A percentile compares a stretch with the other conserved stretches of the same genome.
These are phyloP conservation scores for Chrysocyon brachyurus DNA, from an alignment of 2,797 vertebrate genomes.

Conservation along the genomic window DNA sequence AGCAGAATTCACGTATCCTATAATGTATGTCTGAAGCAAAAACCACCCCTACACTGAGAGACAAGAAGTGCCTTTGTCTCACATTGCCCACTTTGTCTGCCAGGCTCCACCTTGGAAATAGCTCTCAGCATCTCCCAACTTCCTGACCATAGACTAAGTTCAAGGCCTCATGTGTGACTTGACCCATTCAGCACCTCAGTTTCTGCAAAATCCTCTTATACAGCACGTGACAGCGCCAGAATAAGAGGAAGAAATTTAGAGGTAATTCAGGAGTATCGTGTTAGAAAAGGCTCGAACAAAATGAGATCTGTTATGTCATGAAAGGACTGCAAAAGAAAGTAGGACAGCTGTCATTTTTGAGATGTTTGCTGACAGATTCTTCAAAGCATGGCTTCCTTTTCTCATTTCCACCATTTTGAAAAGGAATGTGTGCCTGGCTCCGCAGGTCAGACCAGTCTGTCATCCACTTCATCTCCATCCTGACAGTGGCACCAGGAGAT, in stretches of 20 bases:
- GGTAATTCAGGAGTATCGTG: neutral
- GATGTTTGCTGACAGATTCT: conserved; percentile 56
- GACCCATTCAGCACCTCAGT: neutral
- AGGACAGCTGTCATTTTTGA: conserved; percentile 57
- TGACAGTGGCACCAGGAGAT: conserved; percentile 9
- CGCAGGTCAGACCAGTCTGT: neutral
- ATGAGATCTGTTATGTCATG: conserved; percentile 54
- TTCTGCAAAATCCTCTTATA: conserved; percentile 38
- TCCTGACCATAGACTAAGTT: neutral
- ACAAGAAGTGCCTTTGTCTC: neutral
- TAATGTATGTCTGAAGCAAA: neutral
- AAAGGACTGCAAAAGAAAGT: conserved; percentile 54
- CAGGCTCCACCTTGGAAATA: neutral
- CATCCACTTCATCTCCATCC: neutral
- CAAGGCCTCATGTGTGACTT: neutral
- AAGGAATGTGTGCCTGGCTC: neutral
- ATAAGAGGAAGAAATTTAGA: conserved; percentile 46
- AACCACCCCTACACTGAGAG: neutral
- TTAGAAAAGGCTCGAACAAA: conserved; percentile 63
- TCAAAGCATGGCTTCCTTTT: conserved; percentile 63
- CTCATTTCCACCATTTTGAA: conserved; percentile 59
- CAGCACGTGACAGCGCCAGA: neutral
- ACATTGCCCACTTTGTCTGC: neutral
- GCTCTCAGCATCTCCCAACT: neutral
- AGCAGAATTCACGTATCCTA: neutral